A percentile compares a stretch with the other conserved stretches of the same genome.
phyloP scores from a whole-genome alignment of 1,140 invertebrate genomes.

The Vanessa atalanta region DNA sequence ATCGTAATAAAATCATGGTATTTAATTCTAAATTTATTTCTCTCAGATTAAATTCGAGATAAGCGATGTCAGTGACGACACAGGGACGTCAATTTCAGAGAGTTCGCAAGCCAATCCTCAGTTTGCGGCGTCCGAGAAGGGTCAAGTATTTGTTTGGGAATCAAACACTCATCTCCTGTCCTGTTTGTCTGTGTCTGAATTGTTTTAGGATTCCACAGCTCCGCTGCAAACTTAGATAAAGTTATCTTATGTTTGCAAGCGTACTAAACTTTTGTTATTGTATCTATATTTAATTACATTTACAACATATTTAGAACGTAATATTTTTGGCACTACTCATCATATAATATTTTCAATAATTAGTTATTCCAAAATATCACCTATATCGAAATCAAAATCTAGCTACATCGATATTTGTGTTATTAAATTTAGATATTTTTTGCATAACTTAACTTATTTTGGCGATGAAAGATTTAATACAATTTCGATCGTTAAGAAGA shows the following conservation, averaged over 20 bases:
- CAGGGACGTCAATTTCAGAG: slow-evolving; percentile 34
- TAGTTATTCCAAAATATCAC: neutral
- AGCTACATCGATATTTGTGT: no score
- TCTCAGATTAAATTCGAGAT: slow-evolving; percentile 1
- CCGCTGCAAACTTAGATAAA: slow-evolving; percentile 33
- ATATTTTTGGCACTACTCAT: neutral
- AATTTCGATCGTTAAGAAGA: neutral
- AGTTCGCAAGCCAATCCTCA: slow-evolving; percentile 37
- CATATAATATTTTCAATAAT: neutral
- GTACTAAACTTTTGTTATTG: slow-evolving; percentile 1
- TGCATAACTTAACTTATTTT: no score
- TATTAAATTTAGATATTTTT: no score
- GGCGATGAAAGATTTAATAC: no score
- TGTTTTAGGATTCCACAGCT: slow-evolving; percentile 37
- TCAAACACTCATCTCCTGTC: slow-evolving; percentile 38
- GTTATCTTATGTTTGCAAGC: slow-evolving; percentile 23
- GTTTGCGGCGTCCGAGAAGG: slow-evolving; percentile 43
- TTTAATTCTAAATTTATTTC: neutral
- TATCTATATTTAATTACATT: neutral
- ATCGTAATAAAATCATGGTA: neutral
- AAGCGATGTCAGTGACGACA: slow-evolving; percentile 18
- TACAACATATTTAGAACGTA: neutral
- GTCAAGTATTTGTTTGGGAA: slow-evolving; percentile 45
- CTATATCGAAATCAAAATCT: no score
- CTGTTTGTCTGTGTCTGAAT: slow-evolving; percentile 34